These are phyloP conservation scores for Trissolcus japonicus DNA, from an alignment of 2,888 invertebrate species.

Conservation along the genomic window DNA sequence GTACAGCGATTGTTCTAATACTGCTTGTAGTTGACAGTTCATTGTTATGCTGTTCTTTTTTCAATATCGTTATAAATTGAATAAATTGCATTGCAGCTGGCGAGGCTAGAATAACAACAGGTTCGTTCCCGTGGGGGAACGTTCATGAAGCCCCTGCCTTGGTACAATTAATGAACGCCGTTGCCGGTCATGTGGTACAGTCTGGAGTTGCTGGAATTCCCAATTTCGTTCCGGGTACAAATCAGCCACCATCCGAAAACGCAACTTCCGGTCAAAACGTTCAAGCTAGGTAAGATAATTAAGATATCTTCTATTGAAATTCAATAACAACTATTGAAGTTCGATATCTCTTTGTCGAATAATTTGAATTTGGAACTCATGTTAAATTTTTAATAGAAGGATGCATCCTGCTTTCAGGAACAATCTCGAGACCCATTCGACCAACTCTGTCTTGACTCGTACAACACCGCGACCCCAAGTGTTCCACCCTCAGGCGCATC, in stretches of 20 bases:
- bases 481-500: conserved; percentile 79
- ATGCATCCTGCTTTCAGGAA: conserved; percentile 72
- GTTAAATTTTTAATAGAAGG: too few relatives aligned
- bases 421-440: conserved; percentile 83
- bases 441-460: conserved; percentile 84
- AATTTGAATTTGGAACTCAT: too few relatives aligned
- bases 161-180: conserved; percentile 78
- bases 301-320: too few relatives aligned
- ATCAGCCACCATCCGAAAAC: conserved; percentile 58
- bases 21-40: too few relatives aligned
- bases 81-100: conserved; percentile 25
- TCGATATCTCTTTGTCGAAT: too few relatives aligned
- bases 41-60: too few relatives aligned
- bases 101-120: conserved; percentile 58
- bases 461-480: conserved; percentile 84
- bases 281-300: conserved; percentile 64
- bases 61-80: too few relatives aligned
- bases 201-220: conserved; percentile 59
- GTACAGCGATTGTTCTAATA: too few relatives aligned
- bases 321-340: too few relatives aligned
- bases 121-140: conserved; percentile 69
- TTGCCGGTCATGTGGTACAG: conserved; percentile 77
- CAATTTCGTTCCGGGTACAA: conserved; percentile 53
- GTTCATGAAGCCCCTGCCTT: conserved; percentile 76
- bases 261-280: conserved; percentile 72